Evolutionary conservation across 2,797 vertebrate genomes (phyloP), one percentile per base, ranked within the genome.

Genomic region (Sylvia borin): DNA sequence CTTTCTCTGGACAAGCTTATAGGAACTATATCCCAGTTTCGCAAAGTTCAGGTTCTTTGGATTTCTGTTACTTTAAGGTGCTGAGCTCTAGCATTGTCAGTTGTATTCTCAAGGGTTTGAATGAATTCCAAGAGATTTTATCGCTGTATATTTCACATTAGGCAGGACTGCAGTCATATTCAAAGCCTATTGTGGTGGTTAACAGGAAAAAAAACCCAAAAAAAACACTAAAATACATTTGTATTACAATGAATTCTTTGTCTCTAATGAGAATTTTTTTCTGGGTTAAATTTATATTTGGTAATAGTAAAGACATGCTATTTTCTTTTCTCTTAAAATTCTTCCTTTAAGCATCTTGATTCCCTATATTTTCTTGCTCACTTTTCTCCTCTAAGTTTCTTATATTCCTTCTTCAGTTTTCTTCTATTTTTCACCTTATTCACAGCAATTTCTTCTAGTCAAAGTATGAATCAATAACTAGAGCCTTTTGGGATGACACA

Each of bases 381-480:
- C 19, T 62, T 87, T 80, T 67, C 20, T 86, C 24, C 25, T 77
- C 34, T 85, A 9, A 48, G 92, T 80, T 87, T 89, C 66, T 82
- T 85, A 29, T 36, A 48, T 57, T 85, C 26, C 18, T 74, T 80
- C 53, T 72, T 45, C 47, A 70, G 31, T 72, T 93, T 85, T 72
- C 9, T 91, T 90, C 62, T 58, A 10, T 72, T 94, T 42, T 82
- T 88, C 47, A 83, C 36, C 25, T 66, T 60, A 62, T 60, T 16
- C 31, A 88, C 26, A 75, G 50, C 40, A 88, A 68, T 85, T 83
- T 78, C 29, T 85, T 86, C 43, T 32, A 92, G 85, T 48, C n/a
- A 78, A 72, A 68, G 70, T 61, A 57, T 5, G 25, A 92, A 85
- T 92, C 87, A 78, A 88, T 92, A 95, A 72, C 22, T 75, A 64